Conservation (phyloP, 2,888 invertebrate genomes). For the Spodoptera littoralis region DNA sequence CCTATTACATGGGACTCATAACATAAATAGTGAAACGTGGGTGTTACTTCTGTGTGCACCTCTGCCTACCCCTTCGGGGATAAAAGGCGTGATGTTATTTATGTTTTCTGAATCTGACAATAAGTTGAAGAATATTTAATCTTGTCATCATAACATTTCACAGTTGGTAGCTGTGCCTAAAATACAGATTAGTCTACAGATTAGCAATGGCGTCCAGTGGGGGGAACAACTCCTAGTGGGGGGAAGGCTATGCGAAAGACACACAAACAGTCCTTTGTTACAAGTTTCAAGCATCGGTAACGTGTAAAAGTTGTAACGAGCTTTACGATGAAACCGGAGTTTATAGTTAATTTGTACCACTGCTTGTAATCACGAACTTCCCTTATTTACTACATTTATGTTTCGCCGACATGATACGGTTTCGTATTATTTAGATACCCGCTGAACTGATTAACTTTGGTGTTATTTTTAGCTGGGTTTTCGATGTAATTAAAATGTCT, state of each 20-base stretch:
- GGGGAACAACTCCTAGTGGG: no score
- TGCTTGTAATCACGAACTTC: slow-evolving; percentile 43
- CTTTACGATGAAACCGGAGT: slow-evolving; percentile 41
- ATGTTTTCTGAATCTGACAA: no score
- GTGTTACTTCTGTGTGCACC: no score
- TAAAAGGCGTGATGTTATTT: no score
- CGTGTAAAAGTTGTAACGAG: slow-evolving; percentile 40
- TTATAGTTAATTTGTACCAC: slow-evolving; percentile 43
- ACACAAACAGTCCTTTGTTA: slow-evolving; percentile 22
- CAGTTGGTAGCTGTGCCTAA: no score
- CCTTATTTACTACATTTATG: slow-evolving; percentile 42
- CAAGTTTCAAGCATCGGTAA: slow-evolving; percentile 41
- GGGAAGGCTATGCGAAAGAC: neutral
- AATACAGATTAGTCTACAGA: no score
- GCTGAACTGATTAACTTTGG: slow-evolving; percentile 37
- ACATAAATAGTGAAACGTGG: no score
- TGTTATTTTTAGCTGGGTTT: slow-evolving; percentile 22
- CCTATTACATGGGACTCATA: no score
- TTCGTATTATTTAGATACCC: slow-evolving; percentile 23
- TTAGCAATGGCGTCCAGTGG: no score
- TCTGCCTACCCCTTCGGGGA: no score
- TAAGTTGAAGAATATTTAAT: no score
- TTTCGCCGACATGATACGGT: slow-evolving; percentile 38
- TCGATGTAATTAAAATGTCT: slow-evolving; percentile 10
- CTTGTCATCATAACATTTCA: no score